A percentile compares a stretch with the other conserved stretches of the same genome.
phyloP scores from a whole-genome alignment of 2,797 vertebrate genomes.

The Acanthornis magna region DNA sequence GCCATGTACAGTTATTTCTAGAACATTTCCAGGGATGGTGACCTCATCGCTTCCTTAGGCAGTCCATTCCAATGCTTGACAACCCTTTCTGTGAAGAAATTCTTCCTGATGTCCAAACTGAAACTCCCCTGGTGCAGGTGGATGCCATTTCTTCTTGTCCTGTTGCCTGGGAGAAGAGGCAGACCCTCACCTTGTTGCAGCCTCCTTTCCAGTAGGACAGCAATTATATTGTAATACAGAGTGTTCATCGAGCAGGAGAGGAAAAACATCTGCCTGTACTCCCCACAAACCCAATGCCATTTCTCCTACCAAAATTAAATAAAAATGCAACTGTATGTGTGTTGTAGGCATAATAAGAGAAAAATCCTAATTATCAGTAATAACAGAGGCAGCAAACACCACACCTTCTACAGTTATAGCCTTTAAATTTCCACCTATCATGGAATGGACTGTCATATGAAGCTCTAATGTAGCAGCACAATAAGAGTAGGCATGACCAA shows the following conservation, averaged over 20 bases:
- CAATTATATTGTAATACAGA: neutral
- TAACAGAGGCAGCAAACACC: neutral
- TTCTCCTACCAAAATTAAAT: neutral
- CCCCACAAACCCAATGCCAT: neutral
- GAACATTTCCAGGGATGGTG: neutral
- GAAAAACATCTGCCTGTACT: neutral
- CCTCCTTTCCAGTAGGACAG: neutral
- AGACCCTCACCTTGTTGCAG: fast-evolving
- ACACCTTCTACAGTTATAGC: neutral
- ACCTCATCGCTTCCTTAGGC: neutral
- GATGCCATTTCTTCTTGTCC: neutral
- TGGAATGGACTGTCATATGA: neutral
- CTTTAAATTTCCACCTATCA: neutral
- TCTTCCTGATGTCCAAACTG: neutral
- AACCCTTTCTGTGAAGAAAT: neutral
- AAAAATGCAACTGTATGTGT: neutral
- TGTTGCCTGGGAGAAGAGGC: neutral
- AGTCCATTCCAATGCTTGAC: neutral
- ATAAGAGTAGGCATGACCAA: neutral
- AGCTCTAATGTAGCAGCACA: neutral
- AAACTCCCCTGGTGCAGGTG: neutral
- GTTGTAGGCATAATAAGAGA: neutral
- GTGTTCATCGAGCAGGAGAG: neutral
- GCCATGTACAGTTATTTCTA: neutral
- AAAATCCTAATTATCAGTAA: neutral